Conservation (phyloP, 2,113 vertebrate genomes). For the Eulemur macaco region DNA sequence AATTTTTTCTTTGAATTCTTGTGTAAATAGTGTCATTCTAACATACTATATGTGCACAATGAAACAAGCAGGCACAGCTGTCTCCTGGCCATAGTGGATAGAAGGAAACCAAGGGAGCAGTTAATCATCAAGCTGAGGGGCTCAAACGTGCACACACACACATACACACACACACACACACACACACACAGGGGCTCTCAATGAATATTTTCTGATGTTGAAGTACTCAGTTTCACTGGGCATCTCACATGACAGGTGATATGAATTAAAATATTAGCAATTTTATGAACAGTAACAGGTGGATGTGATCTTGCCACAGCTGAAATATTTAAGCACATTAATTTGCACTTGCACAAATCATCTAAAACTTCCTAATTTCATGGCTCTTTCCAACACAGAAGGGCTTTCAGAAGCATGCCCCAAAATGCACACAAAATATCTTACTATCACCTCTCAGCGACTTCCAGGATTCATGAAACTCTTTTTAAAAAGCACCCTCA, state of each 20-base stretch:
- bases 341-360: not conserved
- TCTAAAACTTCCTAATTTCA: not conserved
- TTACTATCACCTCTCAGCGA: not conserved
- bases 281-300: constrained; percentile 11
- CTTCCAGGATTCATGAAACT: not conserved
- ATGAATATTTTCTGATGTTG: not conserved
- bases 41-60: not conserved
- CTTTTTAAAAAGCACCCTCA: constrained; percentile 21
- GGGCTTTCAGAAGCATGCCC: not conserved
- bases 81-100: not conserved
- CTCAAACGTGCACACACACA: no score
- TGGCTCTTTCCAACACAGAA: not conserved
- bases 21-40: not conserved
- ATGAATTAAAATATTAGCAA: constrained; percentile 34
- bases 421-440: not conserved
- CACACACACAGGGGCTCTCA: not conserved
- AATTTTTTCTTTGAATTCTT: not conserved
- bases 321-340: not conserved
- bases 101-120: not conserved
- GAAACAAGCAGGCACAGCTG: constrained; percentile 1
- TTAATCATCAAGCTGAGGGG: not conserved
- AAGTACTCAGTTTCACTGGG: not conserved
- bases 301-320: not conserved
- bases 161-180: not conserved
- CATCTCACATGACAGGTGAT: not conserved